Base-by-base conservation (phyloP, 2,797 vertebrate genomes). In the Allobates femoralis region DNA sequence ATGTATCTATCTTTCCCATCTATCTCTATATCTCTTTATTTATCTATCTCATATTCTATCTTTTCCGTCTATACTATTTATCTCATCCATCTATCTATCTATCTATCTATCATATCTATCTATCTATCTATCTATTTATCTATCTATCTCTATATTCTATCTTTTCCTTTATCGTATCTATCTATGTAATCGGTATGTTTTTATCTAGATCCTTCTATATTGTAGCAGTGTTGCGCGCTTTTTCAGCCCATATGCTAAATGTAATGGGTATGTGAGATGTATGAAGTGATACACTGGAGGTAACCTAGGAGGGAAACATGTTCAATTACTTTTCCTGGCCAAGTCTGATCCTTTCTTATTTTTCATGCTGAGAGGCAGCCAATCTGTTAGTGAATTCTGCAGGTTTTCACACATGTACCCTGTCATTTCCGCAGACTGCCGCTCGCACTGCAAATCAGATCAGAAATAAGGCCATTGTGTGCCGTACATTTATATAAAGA, bases 391-490 rank as follows among this genome's bases (percentile, higher is more conserved):
- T 80, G 69, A 66, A 75, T 80, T 75, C 74, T 60, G 56, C 82
- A 51, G 34, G 58, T 75, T 71, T 81, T 67, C 58, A 28, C 67
- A 55, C 77, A 76, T 58, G 74, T 85, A 84, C 84, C 86, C 86
- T 88, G 86, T 88, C 83, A 88, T 88, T 88, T 88, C 83, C 77
- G 50, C 69, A 75, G 67, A 80, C 78, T 55, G 66, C 86, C 67
- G 86, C 46, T 53, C 53, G 82, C 67, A 4, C 83, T 67, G 78
- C 58, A 88, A 85, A 88, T 88, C 83, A 66, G 78, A 88, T 88
- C 81, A 80, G 67, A 37, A 74, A 81, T 80, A 80, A 84, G 46
- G 34, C 86, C 69, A 58, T 85, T 84, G 67, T 81, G 76, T 64
- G 51, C 67, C 60, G 50, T 58, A 81, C 58, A 85, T 76, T 79